These are phyloP conservation scores for Cylloceria caligata DNA, from an alignment of 2,888 invertebrate genomes.

Conservation along the genomic window DNA sequence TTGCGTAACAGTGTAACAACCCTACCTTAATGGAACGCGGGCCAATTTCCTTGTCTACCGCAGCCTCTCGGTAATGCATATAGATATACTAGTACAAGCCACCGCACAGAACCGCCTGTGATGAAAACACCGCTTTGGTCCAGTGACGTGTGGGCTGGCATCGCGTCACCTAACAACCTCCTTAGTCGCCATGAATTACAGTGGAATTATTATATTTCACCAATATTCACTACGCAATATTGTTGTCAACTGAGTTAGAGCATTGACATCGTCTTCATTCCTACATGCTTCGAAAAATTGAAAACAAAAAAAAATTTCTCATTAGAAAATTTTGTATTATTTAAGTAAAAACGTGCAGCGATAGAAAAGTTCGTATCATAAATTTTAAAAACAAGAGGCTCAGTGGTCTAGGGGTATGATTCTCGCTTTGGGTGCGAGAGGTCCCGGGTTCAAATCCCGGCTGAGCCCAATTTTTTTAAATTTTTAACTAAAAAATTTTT, in stretches of 20 bases:
- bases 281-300: too few species aligned
- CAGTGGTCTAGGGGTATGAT: conserved; percentile 86
- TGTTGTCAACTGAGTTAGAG: too few species aligned
- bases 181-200: background rate
- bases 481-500: conserved; percentile 36
- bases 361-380: conserved; percentile 1
- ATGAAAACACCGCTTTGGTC: background rate
- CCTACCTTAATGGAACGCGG: conserved; percentile 16
- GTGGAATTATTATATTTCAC: background rate
- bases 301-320: background rate
- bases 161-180: background rate
- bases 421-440: conserved; percentile 87
- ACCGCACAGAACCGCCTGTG: background rate
- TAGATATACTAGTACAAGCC: background rate
- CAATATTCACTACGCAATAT: background rate
- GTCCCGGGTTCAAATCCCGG: conserved; percentile 86
- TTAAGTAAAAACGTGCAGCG: background rate
- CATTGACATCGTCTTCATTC: too few species aligned
- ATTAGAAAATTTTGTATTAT: background rate
- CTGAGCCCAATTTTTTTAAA: conserved; percentile 55
- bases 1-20: background rate
- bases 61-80: background rate
- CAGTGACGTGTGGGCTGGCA: background rate
- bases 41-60: conserved; percentile 17
- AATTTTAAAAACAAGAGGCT: conserved; percentile 34